These are phyloP conservation scores for Hippopotamyrus pictus DNA, from an alignment of 2,797 vertebrate genomes.

Conservation along the genomic window DNA sequence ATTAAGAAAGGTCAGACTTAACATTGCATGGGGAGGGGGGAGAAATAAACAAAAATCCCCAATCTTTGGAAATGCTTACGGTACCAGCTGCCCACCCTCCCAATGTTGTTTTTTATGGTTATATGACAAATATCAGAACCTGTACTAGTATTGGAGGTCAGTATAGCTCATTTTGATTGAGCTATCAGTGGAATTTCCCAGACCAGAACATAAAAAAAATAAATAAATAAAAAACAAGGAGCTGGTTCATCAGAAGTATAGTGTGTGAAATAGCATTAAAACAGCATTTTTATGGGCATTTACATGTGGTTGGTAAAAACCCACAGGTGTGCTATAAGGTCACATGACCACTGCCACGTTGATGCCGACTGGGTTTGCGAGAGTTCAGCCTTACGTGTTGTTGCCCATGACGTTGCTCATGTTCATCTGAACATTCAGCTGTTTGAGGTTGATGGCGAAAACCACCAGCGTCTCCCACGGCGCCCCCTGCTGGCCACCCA, in stretches of 20 bases:
- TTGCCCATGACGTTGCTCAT: conserved; percentile 99
- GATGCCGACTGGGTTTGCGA: not conserved
- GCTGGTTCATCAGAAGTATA: not conserved
- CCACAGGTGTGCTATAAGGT: not conserved
- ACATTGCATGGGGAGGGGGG: not conserved
- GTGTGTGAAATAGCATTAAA: not conserved
- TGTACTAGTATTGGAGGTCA: not conserved
- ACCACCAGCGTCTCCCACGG: conserved; percentile 97
- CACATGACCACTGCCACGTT: not conserved
- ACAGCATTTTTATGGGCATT: not conserved
- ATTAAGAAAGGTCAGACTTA: not conserved
- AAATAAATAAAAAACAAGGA: not conserved
- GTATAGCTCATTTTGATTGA: not conserved
- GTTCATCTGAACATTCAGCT: conserved; percentile 96
- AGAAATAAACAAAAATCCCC: conserved; percentile 7
- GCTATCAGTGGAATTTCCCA: conserved; percentile 16
- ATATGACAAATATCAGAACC: conserved; percentile 9
- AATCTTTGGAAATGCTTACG: conserved; percentile 15
- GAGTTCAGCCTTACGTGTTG: conserved; percentile 76
- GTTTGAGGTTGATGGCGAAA: conserved; percentile 95
- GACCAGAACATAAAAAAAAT: not conserved
- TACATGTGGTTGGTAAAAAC: conserved; percentile 6
- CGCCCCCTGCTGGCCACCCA: conserved; percentile 80
- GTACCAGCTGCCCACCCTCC: not conserved
- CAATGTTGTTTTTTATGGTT: not conserved